phyloP scores from a whole-genome alignment of 1,140 invertebrate species.

The Formica exsecta region DNA sequence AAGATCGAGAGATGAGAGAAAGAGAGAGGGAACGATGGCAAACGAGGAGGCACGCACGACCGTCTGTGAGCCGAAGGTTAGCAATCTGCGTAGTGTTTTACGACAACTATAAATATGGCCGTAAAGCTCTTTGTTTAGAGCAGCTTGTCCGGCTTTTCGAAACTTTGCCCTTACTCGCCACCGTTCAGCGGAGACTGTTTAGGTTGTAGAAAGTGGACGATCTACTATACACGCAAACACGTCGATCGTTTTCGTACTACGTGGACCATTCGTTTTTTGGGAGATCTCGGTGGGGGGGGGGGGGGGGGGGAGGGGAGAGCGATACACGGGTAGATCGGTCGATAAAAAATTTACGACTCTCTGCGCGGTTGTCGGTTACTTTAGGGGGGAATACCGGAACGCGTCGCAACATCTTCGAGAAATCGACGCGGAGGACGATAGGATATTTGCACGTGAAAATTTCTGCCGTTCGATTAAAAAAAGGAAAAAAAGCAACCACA shows the following conservation, averaged over 20 bases:
- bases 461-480: constrained; percentile 69
- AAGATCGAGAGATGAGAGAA: background rate
- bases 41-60: constrained; percentile 32
- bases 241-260: background rate
- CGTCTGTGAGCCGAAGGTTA: constrained; percentile 75
- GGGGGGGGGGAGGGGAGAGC: background rate
- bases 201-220: constrained; percentile 35
- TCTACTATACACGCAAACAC: constrained; percentile 20
- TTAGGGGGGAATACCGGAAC: background rate
- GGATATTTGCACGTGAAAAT: constrained; percentile 69
- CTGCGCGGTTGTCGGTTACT: background rate
- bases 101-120: constrained; percentile 85
- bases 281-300: background rate
- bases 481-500: constrained; percentile 39
- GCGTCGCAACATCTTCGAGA: background rate
- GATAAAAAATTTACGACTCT: background rate
- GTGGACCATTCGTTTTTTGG: constrained; percentile 2
- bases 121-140: constrained; percentile 85
- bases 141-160: constrained; percentile 81
- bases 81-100: constrained; percentile 85
- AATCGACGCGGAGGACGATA: background rate
- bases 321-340: background rate
- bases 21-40: background rate
- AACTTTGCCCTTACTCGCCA: constrained; percentile 68
- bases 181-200: constrained; percentile 42